These are phyloP conservation scores for Cephalophus harveyi DNA, from an alignment of 2,113 vertebrate genomes.

Conservation along the genomic window DNA sequence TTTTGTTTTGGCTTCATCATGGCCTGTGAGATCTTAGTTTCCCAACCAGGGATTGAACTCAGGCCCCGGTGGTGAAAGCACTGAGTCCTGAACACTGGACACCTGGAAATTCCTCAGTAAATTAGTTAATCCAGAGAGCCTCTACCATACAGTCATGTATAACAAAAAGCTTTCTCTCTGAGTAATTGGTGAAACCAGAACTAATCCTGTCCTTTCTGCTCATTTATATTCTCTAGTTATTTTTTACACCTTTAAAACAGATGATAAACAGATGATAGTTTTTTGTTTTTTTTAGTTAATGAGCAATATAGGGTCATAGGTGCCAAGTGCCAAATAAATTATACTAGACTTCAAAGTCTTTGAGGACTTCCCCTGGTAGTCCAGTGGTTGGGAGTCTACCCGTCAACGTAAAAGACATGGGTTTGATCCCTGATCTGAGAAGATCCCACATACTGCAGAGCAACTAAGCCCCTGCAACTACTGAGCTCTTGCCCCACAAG, in stretches of 20 bases:
- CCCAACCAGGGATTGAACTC: neutral
- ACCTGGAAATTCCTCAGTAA: neutral
- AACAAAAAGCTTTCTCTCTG: neutral
- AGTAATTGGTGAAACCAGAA: neutral
- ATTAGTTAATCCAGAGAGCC: neutral
- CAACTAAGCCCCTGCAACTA: neutral
- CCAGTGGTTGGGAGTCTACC: neutral
- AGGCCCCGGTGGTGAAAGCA: neutral
- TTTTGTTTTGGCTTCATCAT: neutral
- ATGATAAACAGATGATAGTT: neutral
- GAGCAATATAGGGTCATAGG: neutral
- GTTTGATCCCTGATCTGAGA: neutral
- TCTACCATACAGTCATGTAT: neutral
- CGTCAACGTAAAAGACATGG: neutral
- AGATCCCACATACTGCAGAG: neutral
- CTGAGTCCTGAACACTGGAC: neutral
- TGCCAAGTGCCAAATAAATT: neutral
- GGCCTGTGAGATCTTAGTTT: neutral
- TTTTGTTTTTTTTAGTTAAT: neutral
- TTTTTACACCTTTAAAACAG: constrained; percentile 8
- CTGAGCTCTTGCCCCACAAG: neutral
- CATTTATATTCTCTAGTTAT: neutral
- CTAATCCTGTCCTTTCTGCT: neutral
- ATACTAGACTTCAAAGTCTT: neutral
- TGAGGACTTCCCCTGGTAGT: neutral